Base-by-base conservation (phyloP, 2,888 invertebrate species). In the Phortica magna region DNA sequence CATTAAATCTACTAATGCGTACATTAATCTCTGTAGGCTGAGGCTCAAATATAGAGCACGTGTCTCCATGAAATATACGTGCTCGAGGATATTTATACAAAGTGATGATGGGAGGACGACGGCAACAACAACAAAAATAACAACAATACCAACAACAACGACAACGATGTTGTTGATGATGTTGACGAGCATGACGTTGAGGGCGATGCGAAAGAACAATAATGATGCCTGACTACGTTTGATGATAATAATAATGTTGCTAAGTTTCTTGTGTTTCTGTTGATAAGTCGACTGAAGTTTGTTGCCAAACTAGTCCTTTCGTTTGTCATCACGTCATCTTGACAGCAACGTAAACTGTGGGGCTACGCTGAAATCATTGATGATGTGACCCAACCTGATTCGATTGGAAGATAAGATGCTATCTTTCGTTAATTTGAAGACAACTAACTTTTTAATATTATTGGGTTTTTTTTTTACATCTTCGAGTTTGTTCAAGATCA, bases 1-100 rank as follows among this genome's bases (percentile, higher is more conserved):
- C 90, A 90, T 90, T 88, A 91, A 91, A 89, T 90, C 89, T 86
- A 88, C 90, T 91, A 91, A 91, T 91, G 90, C 91, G 88, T 87
- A 85, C 90, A 90, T 90, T 91, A 91, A 91, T 91, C 91, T 90
- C 87, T 78, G 81, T 87, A 84, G 89, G 82, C 88, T 82, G 81
- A 83, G 80, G 78, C 80, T 83, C 86, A 83, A 84, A 88, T 82
- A 88, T 83, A 79, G 80, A 86, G 90, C 89, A 89, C 89, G 90
- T 89, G 90, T 84, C 88, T 77, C 82, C 82, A 77, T 81, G 78
- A 81, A 80, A 84, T 83, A 81, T 84, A 85, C 88, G 89, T 90
- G 90, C 89, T 87, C 80, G 83, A 88, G 90, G 90, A 89, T 90
- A 88, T 90, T 90, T 89, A 83, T 88, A 83, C 88, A 87, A 83